These are phyloP conservation scores for Halichoeres trimaculatus DNA, from an alignment of 2,113 vertebrate genomes.

Conservation along the genomic window DNA sequence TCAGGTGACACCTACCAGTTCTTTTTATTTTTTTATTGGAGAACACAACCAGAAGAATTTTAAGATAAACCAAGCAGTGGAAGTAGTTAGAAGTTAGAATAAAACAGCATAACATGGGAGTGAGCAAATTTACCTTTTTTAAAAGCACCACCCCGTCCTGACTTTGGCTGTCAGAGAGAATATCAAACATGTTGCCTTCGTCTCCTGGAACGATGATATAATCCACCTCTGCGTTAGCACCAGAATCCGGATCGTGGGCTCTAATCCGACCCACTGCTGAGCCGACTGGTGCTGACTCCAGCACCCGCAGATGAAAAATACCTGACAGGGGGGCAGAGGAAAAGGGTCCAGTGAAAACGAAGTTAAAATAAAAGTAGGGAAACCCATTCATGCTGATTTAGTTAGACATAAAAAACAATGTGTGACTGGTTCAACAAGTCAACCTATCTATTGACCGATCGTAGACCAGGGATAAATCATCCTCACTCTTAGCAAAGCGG, in stretches of 20 bases:
- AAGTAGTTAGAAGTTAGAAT: too few species aligned
- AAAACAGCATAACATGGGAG: too few species aligned
- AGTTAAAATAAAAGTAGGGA: too few species aligned
- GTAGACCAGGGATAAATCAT: neutral
- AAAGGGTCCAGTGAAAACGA: neutral
- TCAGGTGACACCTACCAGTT: too few species aligned
- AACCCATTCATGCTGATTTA: too few species aligned
- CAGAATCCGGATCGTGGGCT: constrained; percentile 91
- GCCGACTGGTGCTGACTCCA: constrained; percentile 87
- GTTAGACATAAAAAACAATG: neutral
- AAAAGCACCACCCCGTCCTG: constrained; percentile 91
- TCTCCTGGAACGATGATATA: constrained; percentile 93
- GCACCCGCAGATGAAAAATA: constrained; percentile 92
- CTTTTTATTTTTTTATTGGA: too few species aligned
- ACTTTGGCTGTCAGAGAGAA: constrained; percentile 82
- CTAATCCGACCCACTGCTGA: constrained; percentile 90
- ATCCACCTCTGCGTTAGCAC: constrained; percentile 91
- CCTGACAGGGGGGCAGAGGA: constrained; percentile 73
- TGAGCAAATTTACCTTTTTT: constrained; percentile 86
- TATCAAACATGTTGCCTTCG: constrained; percentile 90
- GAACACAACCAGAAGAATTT: too few species aligned
- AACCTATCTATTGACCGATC: too few species aligned
- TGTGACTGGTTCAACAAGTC: neutral
- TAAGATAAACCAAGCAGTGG: too few species aligned
- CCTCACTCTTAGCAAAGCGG: constrained; percentile 59